Base-by-base conservation (phyloP, 2,113 vertebrate species). In the Pyrgilauda ruficollis region DNA sequence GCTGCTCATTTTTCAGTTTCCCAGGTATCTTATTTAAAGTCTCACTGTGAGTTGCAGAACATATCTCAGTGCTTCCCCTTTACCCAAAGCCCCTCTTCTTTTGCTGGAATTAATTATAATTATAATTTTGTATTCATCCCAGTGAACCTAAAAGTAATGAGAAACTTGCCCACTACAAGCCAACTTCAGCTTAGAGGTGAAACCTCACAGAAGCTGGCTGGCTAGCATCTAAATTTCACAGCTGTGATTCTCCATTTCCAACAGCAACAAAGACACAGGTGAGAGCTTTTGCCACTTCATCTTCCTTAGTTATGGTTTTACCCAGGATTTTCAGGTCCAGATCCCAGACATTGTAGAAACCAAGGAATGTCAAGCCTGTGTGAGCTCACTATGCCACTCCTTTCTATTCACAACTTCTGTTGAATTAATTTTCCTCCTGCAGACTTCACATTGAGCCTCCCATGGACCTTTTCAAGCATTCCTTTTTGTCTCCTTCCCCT, bases 381-480 rank as follows among this genome's bases (percentile, higher is more conserved):
- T 55, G 56, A 91, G 18, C 39, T 67, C 15, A 13, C n/a, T 43
- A 7, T 66, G 46, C 7, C 55, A 41, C 43, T 62, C 67, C 22
- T 63, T 86, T 87, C 64, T n/a, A 63, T 50, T 20, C n/a, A 47
- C 30, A 70, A 5, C 13, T 67, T 72, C 61, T 62, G 27, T 5
- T 74, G 33, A 55, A 72, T 52, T 78, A 4, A 50, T 91, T 89
- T 67, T 80, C 15, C 24, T 20, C 27, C 15, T 27, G 3, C 18
- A 78, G 31, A 43, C 33, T 49, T 89, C 43, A 62, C 41, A 46
- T 10, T 39, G 23, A 19, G 19, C 37, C 31, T 69, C 31, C 41
- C 23, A 39, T 3, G 1, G 30, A 72, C 15, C 0, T 61, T 93
- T 33, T 31, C n/a, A 1, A 7, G 37, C 0, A 15, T 43, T 20